Base-by-base conservation (phyloP, 2,113 vertebrate genomes). In the Ceyx cyanopectus region DNA sequence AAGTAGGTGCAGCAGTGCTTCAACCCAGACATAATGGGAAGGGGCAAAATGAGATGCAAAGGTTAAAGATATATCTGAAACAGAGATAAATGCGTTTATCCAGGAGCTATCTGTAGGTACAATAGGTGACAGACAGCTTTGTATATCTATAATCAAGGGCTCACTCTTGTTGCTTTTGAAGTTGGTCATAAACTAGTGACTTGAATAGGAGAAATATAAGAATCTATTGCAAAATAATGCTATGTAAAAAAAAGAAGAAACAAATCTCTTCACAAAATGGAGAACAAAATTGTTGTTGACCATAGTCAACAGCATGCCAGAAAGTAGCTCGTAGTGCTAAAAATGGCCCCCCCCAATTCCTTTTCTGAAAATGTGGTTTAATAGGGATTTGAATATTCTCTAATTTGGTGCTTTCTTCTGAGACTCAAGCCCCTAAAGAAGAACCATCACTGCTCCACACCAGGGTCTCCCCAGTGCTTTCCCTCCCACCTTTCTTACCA, bases 331-430 rank as follows among this genome's bases (percentile, higher is more conserved):
- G 8, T 2, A 30, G 6, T 67, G 32, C 30, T 62, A 61, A 75
- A 86, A 81, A 68, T 32, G 6, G 12, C 23, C 29, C 1, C 1
- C 34, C 1, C 4, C 2, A 1, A 6, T 50, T 81, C 54, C 8
- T 1, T 37, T 56, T 19, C n/a, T 81, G 65, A 65, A 81, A 72
- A 68, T 2, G 0, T 29, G 9, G 5, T 56, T 48, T 43, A 34
- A 48, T 10, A 18, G 8, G 15, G 30, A 58, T 32, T 29, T 15
- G 53, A 45, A 18, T 21, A 45, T 84, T 81, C 43, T 77, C 22
- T 48, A 60, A 9, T 12, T 50, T 8, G 6, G 24, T 1, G 2
- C 14, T 14, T 48, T 34, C 57, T n/a, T 20, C 56, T 27, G 18
- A 56, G 30, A 50, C 17, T 6, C 40, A 63, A 63, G 21, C 26